phyloP scores from a whole-genome alignment of 2,797 vertebrate species.

The Vespertilio murinus region DNA sequence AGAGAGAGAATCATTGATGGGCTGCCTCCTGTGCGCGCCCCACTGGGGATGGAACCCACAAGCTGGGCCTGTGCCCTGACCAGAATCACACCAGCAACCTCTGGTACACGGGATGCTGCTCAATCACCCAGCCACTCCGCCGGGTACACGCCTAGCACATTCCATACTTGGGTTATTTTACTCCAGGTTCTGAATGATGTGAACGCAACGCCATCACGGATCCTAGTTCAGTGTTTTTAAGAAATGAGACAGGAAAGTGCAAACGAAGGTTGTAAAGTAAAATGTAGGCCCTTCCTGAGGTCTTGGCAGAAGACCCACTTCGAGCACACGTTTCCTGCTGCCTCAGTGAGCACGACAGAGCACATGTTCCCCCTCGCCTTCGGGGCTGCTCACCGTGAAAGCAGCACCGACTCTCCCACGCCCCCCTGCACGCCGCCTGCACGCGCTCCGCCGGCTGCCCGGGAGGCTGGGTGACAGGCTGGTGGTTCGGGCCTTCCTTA shows the following conservation, averaged over 20 bases:
- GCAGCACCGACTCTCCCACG: neutral
- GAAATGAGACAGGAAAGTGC: conserved; percentile 12
- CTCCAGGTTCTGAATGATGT: neutral
- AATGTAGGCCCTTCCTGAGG: neutral
- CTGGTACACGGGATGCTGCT: too few relatives aligned
- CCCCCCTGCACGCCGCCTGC: neutral
- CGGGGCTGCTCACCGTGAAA: neutral
- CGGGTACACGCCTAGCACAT: neutral
- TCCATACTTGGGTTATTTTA: neutral
- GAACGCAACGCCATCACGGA: neutral
- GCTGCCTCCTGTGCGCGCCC: too few relatives aligned
- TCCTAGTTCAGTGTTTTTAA: neutral
- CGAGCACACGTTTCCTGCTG: neutral
- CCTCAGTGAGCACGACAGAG: neutral
- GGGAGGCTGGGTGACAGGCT: neutral
- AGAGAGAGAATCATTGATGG: too few relatives aligned
- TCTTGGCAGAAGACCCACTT: neutral
- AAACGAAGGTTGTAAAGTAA: neutral
- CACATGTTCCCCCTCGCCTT: neutral
- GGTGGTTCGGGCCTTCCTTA: neutral
- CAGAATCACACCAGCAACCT: too few relatives aligned
- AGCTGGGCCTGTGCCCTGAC: too few relatives aligned
- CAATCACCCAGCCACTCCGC: too few relatives aligned
- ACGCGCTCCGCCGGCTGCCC: too few relatives aligned
- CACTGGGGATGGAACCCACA: too few relatives aligned